Conservation (phyloP, 1,140 invertebrate species). For the Calosoma granatense region DNA sequence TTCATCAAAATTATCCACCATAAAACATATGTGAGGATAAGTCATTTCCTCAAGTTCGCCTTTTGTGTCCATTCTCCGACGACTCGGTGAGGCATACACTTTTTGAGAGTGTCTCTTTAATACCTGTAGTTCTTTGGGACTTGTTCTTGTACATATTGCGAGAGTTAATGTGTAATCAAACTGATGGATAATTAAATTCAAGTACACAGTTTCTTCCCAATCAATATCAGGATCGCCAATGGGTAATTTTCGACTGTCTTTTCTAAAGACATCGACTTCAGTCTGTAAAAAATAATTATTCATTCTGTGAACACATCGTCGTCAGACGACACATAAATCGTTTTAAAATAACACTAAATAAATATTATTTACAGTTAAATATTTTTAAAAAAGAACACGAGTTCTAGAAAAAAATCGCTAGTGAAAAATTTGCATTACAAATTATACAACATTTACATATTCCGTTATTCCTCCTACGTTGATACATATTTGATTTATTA, state of each 20-base stretch:
- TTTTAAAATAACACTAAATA: background rate
- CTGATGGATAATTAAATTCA: constrained; percentile 97
- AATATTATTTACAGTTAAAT: constrained; percentile 8
- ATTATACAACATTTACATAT: no score
- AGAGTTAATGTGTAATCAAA: constrained; percentile 95
- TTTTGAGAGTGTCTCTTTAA: constrained; percentile 86
- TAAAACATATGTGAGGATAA: constrained; percentile 98
- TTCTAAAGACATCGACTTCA: constrained; percentile 90
- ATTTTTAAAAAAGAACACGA: no score
- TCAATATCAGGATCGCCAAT: constrained; percentile 91
- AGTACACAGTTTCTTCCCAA: constrained; percentile 99
- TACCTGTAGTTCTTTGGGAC: constrained; percentile 90
- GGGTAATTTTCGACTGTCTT: constrained; percentile 92
- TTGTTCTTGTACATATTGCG: constrained; percentile 95
- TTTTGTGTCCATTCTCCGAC: constrained; percentile 94
- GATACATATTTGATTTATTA: no score
- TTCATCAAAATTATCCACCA: constrained; percentile 99
- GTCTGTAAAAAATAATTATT: constrained; percentile 56
- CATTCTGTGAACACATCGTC: background rate
- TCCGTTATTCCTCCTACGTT: no score
- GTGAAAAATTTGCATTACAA: no score
- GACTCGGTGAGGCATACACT: constrained; percentile 95
- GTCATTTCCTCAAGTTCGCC: constrained; percentile 97
- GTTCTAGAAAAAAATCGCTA: no score
- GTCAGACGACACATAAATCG: background rate